phyloP scores from a whole-genome alignment of 1,140 invertebrate species.

The Orussus abietinus region DNA sequence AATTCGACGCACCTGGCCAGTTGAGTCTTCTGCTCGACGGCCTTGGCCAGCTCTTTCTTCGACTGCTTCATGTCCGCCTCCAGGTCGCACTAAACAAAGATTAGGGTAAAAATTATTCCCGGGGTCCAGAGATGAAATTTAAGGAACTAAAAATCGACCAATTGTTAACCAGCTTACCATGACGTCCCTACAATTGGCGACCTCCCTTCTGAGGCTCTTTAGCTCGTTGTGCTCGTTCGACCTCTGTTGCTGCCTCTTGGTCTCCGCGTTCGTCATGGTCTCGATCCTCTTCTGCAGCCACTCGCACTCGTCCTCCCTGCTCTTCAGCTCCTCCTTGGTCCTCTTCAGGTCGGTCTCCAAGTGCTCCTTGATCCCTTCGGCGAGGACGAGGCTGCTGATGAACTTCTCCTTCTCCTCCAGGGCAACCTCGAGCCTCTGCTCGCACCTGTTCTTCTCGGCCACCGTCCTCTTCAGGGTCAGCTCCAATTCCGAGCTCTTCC shows the following conservation, averaged over 20 bases:
- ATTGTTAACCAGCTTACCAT: constrained; percentile 29
- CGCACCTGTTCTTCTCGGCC: constrained; percentile 50
- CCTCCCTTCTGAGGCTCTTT: constrained; percentile 47
- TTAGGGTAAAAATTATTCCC: neutral
- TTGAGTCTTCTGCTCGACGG: constrained; percentile 26
- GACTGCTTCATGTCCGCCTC: constrained; percentile 51
- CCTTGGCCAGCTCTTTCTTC: constrained; percentile 27
- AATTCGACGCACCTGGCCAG: constrained; percentile 19
- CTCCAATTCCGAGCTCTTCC: constrained; percentile 50
- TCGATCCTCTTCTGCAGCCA: constrained; percentile 50
- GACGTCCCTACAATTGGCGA: constrained; percentile 38
- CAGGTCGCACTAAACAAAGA: constrained; percentile 42
- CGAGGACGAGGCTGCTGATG: constrained; percentile 57
- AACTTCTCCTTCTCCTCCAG: constrained; percentile 62
- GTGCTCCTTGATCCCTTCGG: constrained; percentile 54
- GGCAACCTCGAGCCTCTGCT: constrained; percentile 58
- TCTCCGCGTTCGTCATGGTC: constrained; percentile 36
- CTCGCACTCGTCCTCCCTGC: constrained; percentile 54
- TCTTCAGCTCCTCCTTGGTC: constrained; percentile 56
- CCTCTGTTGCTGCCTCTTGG: constrained; percentile 37
- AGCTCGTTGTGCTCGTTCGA: constrained; percentile 48
- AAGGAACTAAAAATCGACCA: neutral
- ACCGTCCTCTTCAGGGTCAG: constrained; percentile 49
- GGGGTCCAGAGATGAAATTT: neutral
- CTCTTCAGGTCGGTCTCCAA: constrained; percentile 54